Evolutionary conservation across 2,888 invertebrate species (phyloP).

Genomic region (Physocephala rufipes): DNA sequence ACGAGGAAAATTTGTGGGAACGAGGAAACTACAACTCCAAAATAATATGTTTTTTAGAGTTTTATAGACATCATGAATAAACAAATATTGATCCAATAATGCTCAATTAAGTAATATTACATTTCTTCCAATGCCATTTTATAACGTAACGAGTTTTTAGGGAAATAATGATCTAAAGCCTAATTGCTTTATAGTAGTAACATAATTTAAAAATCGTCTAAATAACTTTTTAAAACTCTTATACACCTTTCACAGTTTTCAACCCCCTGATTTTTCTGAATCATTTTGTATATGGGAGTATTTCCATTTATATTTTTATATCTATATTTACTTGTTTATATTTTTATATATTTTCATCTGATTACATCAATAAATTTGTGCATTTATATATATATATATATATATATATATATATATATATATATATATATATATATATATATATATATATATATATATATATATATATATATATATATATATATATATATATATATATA

Average conservation of each 20-base stretch:
- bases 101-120: background rate
- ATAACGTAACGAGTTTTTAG: background rate
- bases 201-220: constrained; percentile 8
- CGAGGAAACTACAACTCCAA: constrained; percentile 4
- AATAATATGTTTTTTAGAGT: background rate
- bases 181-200: background rate
- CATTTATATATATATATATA: background rate
- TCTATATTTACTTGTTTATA: constrained; percentile 15
- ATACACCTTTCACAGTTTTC: background rate
- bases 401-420: background rate
- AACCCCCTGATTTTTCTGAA: background rate
- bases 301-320: background rate
- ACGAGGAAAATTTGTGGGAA: background rate
- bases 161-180: too few species aligned
- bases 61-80: background rate
- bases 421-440: constrained; percentile 11
- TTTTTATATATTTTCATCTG: constrained; percentile 23
- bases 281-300: constrained; percentile 24
- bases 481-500: too few species aligned
- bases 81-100: background rate
- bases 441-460: too few species aligned
- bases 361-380: constrained; percentile 24
- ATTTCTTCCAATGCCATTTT: background rate
- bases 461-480: too few species aligned
- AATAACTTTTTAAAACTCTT: constrained; percentile 2